Conservation (phyloP, 30 jellyfish, hydroid and myxozoan species). For the Chironex yamaguchii region DNA sequence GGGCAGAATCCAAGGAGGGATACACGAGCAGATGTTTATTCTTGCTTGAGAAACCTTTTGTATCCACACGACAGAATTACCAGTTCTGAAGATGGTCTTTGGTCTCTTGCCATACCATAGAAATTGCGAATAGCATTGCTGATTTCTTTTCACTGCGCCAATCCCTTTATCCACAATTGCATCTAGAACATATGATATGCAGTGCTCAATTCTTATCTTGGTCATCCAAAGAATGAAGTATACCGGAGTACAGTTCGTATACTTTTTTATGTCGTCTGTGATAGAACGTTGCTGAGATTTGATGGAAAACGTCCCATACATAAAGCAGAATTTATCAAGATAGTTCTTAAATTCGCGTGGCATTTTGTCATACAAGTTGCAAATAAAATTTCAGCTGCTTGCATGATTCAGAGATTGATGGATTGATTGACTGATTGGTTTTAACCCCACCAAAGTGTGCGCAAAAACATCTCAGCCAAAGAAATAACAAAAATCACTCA, state of each 20-base stretch:
- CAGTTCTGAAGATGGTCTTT: conserved; percentile 12
- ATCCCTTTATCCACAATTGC: conserved; percentile 21
- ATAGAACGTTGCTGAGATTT: conserved; percentile 18
- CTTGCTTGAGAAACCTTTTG: conserved; percentile 26
- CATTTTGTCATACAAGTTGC: conserved; percentile 9
- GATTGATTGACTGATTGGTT: conserved; percentile 3
- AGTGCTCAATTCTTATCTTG: conserved; percentile 19
- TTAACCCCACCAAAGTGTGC: not conserved
- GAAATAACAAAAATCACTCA: conserved; percentile 7
- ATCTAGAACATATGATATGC: conserved; percentile 15
- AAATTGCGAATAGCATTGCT: conserved; percentile 23
- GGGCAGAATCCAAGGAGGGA: conserved; percentile 42
- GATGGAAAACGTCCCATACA: conserved; percentile 1
- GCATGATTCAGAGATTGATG: conserved; percentile 10
- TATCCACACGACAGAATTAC: conserved; percentile 5
- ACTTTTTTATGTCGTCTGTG: conserved; percentile 1
- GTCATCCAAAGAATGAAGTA: conserved; percentile 1
- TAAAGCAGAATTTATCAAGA: conserved; percentile 23
- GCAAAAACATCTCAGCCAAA: not conserved
- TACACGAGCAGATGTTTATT: conserved; percentile 23
- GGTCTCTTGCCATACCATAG: conserved; percentile 2
- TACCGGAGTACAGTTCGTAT: conserved; percentile 1
- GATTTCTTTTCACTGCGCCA: conserved; percentile 16
- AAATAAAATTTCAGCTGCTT: not conserved
- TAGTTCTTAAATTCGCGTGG: conserved; percentile 23